These are phyloP conservation scores for Myrmecophaga tridactyla DNA, from an alignment of 2,113 vertebrate genomes.

Conservation along the genomic window DNA sequence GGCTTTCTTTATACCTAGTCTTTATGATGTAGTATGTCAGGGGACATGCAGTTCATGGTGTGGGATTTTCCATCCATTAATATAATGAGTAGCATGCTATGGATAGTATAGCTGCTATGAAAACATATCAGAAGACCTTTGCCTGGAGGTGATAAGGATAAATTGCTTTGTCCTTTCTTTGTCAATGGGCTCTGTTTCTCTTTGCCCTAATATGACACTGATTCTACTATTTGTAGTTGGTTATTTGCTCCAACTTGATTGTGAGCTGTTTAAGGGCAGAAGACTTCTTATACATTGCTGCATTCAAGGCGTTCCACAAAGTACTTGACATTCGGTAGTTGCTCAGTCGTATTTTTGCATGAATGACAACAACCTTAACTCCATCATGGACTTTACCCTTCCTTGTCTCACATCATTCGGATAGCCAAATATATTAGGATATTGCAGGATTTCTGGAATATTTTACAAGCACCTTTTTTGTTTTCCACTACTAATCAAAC, in stretches of 20 bases:
- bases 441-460: background rate
- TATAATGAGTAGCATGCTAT: too few relatives aligned
- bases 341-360: background rate
- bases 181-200: background rate
- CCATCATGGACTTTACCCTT: background rate
- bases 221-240: background rate
- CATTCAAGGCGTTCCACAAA: background rate
- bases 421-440: background rate
- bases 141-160: background rate
- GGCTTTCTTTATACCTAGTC: background rate
- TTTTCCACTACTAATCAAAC: background rate
- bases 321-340: background rate
- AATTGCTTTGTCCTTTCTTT: background rate
- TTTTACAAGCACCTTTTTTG: background rate
- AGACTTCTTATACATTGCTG: background rate
- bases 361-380: background rate
- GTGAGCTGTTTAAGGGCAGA: background rate
- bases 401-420: background rate
- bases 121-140: background rate
- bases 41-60: background rate
- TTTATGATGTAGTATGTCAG: background rate
- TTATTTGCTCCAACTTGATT: background rate
- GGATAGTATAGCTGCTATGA: rapidly evolving
- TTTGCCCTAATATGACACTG: background rate
- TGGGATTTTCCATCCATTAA: background rate